phyloP scores from a whole-genome alignment of 2,888 invertebrate genomes.

The Diarsia rubi region DNA sequence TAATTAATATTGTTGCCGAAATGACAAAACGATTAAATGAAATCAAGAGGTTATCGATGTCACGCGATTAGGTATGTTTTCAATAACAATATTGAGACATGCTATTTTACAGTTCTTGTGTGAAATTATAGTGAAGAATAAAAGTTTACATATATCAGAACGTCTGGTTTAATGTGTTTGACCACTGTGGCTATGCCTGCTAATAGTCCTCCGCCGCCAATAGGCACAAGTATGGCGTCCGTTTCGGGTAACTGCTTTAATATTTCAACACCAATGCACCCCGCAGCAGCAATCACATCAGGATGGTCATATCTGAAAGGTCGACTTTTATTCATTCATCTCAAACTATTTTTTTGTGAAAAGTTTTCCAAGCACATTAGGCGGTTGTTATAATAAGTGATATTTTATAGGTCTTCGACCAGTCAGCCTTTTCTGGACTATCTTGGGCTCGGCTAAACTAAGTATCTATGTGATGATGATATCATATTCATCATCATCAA shows the following conservation, averaged over 20 bases:
- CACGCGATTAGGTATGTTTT: slow-evolving; percentile 1
- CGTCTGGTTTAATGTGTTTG: slow-evolving; percentile 94
- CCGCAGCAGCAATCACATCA: slow-evolving; percentile 97
- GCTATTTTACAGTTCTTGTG: neutral
- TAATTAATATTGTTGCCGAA: neutral
- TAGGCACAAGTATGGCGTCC: slow-evolving; percentile 96
- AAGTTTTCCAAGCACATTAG: neutral
- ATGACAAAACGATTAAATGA: slow-evolving; percentile 16
- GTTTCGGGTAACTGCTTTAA: slow-evolving; percentile 95
- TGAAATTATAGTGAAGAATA: slow-evolving; percentile 5
- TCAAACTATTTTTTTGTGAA: neutral
- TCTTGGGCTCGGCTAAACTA: neutral
- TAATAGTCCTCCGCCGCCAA: slow-evolving; percentile 97
- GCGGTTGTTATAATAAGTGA: neutral
- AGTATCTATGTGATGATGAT: neutral
- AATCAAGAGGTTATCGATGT: slow-evolving; percentile 37
- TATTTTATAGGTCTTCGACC: neutral
- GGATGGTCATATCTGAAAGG: slow-evolving; percentile 96
- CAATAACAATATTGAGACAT: neutral
- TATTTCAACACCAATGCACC: slow-evolving; percentile 97
- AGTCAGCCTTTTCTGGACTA: neutral
- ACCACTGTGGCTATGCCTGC: slow-evolving; percentile 96
- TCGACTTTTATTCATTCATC: neutral
- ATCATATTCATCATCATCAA: too few species aligned
- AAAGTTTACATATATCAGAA: slow-evolving; percentile 94